These are phyloP conservation scores for Pionites leucogaster DNA, from an alignment of 2,113 vertebrate species.

Conservation along the genomic window DNA sequence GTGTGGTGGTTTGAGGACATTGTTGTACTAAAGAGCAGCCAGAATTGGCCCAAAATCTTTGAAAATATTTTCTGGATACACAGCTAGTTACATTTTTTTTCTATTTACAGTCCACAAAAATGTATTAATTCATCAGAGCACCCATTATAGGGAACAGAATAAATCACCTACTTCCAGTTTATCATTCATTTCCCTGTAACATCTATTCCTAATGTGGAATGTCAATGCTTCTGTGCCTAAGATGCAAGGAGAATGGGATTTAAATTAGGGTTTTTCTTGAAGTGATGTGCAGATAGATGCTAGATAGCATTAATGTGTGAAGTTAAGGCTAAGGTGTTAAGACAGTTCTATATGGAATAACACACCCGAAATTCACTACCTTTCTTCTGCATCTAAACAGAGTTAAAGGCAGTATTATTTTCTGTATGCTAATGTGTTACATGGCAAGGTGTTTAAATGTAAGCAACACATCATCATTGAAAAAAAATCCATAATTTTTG, in stretches of 20 bases:
- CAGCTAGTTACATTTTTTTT: not conserved
- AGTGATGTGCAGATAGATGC: not conserved
- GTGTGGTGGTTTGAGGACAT: not conserved
- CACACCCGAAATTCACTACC: not conserved
- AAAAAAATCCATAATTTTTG: not conserved
- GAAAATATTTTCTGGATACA: not conserved
- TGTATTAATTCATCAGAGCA: not conserved
- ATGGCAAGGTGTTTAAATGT: not conserved
- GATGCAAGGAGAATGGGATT: not conserved
- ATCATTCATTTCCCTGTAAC: not conserved
- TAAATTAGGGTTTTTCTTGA: not conserved
- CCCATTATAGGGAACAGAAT: not conserved
- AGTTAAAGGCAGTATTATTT: not conserved
- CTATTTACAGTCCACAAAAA: not conserved
- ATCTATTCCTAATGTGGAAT: not conserved
- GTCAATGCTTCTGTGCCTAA: not conserved
- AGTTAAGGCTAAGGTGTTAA: not conserved
- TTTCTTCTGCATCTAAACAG: not conserved
- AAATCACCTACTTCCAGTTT: not conserved
- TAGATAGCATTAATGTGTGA: not conserved
- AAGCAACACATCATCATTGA: not conserved
- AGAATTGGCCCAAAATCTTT: not conserved
- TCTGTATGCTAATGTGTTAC: not conserved
- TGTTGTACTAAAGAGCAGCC: not conserved
- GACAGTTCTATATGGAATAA: not conserved